Evolutionary conservation across 2,113 vertebrate genomes (phyloP).

Genomic region (Colaptes auratus): DNA sequence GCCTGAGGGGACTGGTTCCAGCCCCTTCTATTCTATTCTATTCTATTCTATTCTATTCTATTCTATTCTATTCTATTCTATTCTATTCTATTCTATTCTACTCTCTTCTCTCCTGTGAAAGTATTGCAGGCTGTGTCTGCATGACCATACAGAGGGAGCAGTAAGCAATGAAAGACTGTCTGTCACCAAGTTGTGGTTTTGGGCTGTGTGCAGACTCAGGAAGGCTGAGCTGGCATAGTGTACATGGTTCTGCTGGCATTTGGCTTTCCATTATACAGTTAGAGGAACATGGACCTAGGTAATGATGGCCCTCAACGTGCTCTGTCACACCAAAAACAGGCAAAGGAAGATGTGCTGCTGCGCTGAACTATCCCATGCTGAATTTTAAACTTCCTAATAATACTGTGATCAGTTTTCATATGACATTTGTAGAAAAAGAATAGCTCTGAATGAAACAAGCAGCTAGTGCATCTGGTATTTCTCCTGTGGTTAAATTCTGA

Average conservation of each 20-base stretch:
- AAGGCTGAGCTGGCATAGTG: background rate
- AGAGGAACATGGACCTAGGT: background rate
- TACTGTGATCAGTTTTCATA: background rate
- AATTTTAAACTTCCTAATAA: background rate
- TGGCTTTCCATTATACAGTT: background rate
- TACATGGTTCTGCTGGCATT: background rate
- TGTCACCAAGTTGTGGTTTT: background rate
- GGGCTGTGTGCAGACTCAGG: background rate
- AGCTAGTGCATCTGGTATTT: background rate
- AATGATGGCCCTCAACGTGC: background rate
- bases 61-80: no score
- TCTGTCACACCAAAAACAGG: background rate
- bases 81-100: no score
- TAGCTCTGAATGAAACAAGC: background rate
- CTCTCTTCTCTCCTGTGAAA: background rate
- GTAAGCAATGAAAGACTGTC: background rate
- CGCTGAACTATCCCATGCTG: accelerated
- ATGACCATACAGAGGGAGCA: background rate
- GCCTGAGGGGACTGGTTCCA: no score
- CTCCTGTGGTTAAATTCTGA: background rate
- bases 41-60: no score
- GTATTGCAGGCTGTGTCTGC: background rate
- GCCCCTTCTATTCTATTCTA: no score
- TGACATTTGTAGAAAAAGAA: background rate
- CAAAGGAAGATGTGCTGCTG: background rate